Percentiles rank a stretch among this genome's conserved stretches.
Conservation (phyloP, 2,888 invertebrate species). For the Thereva unica region DNA sequence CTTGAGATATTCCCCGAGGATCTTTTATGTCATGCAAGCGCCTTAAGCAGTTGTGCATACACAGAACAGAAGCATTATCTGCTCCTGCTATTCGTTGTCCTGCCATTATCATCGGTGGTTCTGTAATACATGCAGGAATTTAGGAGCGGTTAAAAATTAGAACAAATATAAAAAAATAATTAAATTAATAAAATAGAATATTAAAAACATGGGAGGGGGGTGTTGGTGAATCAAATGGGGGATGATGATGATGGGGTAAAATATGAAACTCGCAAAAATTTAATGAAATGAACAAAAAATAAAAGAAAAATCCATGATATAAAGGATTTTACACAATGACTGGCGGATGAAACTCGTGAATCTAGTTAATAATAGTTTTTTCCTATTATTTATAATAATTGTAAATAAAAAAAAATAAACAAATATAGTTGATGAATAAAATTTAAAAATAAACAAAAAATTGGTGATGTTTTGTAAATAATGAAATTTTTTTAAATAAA, state of each 20-base stretch:
- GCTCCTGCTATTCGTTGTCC: conserved; percentile 22
- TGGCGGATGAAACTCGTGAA: no score
- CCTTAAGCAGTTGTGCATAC: conserved; percentile 67
- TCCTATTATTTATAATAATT: conserved; percentile 15
- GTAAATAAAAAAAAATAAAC: conserved; percentile 18
- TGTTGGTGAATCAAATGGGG: no score
- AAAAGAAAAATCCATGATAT: no score
- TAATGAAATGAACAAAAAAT: no score
- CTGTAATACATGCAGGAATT: conserved; percentile 14
- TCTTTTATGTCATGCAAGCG: conserved; percentile 83
- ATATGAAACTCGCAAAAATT: no score
- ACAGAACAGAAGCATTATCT: conserved; percentile 31
- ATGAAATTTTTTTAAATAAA: conserved; percentile 3
- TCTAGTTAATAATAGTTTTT: background rate
- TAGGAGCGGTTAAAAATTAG: background rate
- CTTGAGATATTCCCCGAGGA: conserved; percentile 78
- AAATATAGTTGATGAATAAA: no score
- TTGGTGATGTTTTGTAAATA: background rate
- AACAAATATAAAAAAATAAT: background rate
- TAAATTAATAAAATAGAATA: no score
- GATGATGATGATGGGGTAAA: no score
- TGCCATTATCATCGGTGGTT: conserved; percentile 24
- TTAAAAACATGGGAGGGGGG: no score
- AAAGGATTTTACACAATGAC: no score
- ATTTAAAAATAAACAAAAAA: background rate